These are phyloP conservation scores for Muscidifurax raptorellus DNA, from an alignment of 1,140 invertebrate genomes.

Conservation along the genomic window DNA sequence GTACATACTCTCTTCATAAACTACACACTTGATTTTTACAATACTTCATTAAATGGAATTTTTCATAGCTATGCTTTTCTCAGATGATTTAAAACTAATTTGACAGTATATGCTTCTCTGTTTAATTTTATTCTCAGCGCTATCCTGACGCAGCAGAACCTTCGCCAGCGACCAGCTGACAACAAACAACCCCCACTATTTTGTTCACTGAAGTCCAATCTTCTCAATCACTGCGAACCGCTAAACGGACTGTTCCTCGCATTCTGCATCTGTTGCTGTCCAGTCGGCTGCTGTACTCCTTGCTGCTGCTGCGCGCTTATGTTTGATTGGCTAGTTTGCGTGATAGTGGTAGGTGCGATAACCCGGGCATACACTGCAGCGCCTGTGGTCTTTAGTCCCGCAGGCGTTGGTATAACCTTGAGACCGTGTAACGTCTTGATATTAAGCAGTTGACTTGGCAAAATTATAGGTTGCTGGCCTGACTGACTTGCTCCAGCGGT, in stretches of 20 bases:
- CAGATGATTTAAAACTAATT: background rate
- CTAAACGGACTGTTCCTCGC: slow-evolving; percentile 65
- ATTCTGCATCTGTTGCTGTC: slow-evolving; percentile 57
- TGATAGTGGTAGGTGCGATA: slow-evolving; percentile 70
- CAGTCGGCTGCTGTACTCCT: slow-evolving; percentile 64
- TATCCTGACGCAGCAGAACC: background rate
- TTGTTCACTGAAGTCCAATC: background rate
- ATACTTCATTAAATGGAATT: background rate
- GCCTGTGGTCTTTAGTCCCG: slow-evolving; percentile 71
- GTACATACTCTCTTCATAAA: background rate
- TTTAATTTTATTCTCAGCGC: background rate
- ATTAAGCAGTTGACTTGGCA: slow-evolving; percentile 80
- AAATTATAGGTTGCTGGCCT: slow-evolving; percentile 77
- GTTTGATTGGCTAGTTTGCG: slow-evolving; percentile 58
- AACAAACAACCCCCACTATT: background rate
- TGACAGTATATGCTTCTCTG: background rate
- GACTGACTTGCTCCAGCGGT: slow-evolving; percentile 51
- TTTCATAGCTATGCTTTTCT: background rate
- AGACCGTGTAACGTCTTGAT: slow-evolving; percentile 82
- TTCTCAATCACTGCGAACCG: slow-evolving; percentile 49
- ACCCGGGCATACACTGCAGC: slow-evolving; percentile 72
- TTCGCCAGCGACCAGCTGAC: background rate
- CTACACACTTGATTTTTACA: slow-evolving; percentile 11
- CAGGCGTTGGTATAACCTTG: slow-evolving; percentile 80
- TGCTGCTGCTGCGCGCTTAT: slow-evolving; percentile 57